Evolutionary conservation across 2,888 invertebrate genomes (phyloP), one percentile per base, ranked within the genome.

Genomic region (Lasioglossum oenotherae): DNA sequence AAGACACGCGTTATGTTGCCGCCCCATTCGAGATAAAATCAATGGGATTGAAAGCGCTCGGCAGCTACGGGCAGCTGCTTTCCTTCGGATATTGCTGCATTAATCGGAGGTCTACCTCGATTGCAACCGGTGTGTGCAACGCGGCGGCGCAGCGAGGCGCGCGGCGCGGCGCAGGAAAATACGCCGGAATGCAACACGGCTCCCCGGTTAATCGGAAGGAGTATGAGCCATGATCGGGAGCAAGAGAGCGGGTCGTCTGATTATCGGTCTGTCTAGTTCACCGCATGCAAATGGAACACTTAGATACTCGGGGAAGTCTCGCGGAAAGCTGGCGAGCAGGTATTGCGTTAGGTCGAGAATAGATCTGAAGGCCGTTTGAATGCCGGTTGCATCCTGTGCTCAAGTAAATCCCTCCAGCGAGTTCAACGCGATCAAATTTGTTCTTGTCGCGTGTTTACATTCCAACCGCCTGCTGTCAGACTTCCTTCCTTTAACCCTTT

Each of bases 291-390:
- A 90, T 87, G 76, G 80, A 86, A 80, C 85, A 80, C 73, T 86
- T 83, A 75, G 75, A 82, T 81, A 78, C 76, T 74, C 38, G 73
- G 82, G 86, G 84, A 90, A 87, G 88, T 85, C 71, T 81, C 57
- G 69, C 38, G 38, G 38, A 69, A n/a, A 69, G 38, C 41, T 12
- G 64, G 64, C 64, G 78, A 69, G 81, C 82, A 82, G 84, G 87
- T 89, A 88, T 90, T 79, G 87, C 87, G 78, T 84, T 86, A 85
- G 81, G 82, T 91, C 90, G 80, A 91, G 87, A 91, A 90, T 89
- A 91, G 87, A 87, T 82, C 71, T 78, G 89, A 90, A 88, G 89
- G 87, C 84, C 87, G 88, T 88, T 91, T 76, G 83, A 90, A 76
- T 83, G 86, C 88, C 85, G 85, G 74, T 74, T 71, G 57, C 84